These are phyloP conservation scores for Rhyacophila brunnea DNA, from an alignment of 1,140 invertebrate genomes.

Conservation along the genomic window DNA sequence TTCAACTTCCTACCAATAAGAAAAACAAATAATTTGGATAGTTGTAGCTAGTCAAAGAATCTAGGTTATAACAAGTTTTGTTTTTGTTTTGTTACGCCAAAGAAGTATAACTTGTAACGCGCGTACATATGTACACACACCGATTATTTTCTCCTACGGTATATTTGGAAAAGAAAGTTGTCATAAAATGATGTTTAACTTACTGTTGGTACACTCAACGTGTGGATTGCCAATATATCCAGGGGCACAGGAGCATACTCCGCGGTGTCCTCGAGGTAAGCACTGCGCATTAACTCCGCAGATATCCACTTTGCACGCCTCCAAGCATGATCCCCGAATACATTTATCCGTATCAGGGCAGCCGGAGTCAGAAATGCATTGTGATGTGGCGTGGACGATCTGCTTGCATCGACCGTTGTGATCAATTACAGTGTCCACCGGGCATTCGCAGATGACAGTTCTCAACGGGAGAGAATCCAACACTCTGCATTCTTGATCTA, in stretches of 20 bases:
- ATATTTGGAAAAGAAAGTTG: too few species aligned
- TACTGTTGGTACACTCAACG: conserved; percentile 72
- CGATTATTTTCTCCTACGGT: too few species aligned
- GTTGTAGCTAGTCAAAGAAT: too few species aligned
- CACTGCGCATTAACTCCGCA: conserved; percentile 87
- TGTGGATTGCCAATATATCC: conserved; percentile 81
- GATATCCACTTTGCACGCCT: conserved; percentile 72
- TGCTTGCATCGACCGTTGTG: conserved; percentile 59
- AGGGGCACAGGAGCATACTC: conserved; percentile 73
- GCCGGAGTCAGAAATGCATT: conserved; percentile 72
- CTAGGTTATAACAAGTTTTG: too few species aligned
- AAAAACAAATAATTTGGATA: too few species aligned
- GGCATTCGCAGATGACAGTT: conserved; percentile 80
- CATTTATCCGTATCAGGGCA: conserved; percentile 73
- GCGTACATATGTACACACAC: too few species aligned
- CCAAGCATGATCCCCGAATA: conserved; percentile 69
- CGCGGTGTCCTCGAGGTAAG: conserved; percentile 69
- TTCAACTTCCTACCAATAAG: too few species aligned
- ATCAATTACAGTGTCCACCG: conserved; percentile 52
- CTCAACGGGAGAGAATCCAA: conserved; percentile 75
- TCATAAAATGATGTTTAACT: too few species aligned
- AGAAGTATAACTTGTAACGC: too few species aligned
- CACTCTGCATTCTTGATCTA: conserved; percentile 74
- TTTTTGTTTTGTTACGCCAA: too few species aligned
- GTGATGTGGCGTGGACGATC: conserved; percentile 46